These are phyloP conservation scores for Lottia scabra DNA, from an alignment of 2,888 invertebrate genomes.

Conservation along the genomic window DNA sequence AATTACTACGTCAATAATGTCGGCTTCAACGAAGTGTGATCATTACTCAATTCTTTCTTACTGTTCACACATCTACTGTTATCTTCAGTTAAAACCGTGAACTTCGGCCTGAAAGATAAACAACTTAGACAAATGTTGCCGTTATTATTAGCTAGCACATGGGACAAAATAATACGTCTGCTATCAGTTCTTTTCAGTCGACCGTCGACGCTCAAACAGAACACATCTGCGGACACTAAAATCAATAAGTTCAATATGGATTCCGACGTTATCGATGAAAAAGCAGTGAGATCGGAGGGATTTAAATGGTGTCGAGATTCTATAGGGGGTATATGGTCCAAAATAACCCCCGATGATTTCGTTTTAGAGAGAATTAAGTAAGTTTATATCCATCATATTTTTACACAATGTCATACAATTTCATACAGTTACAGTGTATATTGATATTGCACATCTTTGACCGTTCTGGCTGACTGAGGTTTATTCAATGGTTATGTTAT, in stretches of 20 bases:
- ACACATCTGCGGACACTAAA: not conserved
- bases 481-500: too few species aligned
- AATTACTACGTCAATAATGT: too few species aligned
- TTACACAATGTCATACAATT: too few species aligned
- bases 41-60: too few species aligned
- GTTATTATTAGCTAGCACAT: conserved; percentile 17
- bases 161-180: conserved; percentile 21
- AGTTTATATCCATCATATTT: not conserved
- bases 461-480: too few species aligned
- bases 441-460: too few species aligned
- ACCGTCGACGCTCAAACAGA: not conserved
- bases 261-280: conserved; percentile 20
- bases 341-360: conserved; percentile 34
- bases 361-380: not conserved
- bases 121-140: conserved; percentile 13
- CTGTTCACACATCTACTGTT: too few species aligned
- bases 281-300: conserved; percentile 27
- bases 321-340: conserved; percentile 51
- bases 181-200: conserved; percentile 15
- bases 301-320: conserved; percentile 50
- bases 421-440: too few species aligned
- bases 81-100: too few species aligned
- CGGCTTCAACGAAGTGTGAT: too few species aligned
- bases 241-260: conserved; percentile 12
- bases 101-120: too few species aligned